These are phyloP conservation scores for Beris morrisii DNA, from an alignment of 2,888 invertebrate species.

Conservation along the genomic window DNA sequence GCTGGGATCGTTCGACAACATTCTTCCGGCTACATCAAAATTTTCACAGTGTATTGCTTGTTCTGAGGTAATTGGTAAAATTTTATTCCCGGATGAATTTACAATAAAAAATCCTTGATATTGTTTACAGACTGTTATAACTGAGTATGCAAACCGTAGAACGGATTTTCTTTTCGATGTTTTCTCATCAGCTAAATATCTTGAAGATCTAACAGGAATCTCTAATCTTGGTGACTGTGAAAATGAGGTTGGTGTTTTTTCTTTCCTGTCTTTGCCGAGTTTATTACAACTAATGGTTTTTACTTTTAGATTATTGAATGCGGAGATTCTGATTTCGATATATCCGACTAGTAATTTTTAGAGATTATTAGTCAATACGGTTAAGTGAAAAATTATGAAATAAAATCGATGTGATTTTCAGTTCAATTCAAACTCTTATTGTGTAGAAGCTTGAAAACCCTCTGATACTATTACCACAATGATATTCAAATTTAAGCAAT, in stretches of 20 bases:
- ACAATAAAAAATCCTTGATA: slow-evolving; percentile 18
- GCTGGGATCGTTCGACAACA: slow-evolving; percentile 77
- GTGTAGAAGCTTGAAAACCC: too few species aligned
- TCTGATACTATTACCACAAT: too few species aligned
- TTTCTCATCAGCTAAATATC: slow-evolving; percentile 76
- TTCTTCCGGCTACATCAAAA: slow-evolving; percentile 80
- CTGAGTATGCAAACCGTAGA: slow-evolving; percentile 60
- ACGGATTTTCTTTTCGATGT: slow-evolving; percentile 76
- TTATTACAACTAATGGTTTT: slow-evolving; percentile 11
- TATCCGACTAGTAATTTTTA: background rate
- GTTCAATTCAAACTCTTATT: too few species aligned
- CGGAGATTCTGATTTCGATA: slow-evolving; percentile 47
- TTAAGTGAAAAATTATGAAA: too few species aligned
- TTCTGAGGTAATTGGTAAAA: slow-evolving; percentile 59
- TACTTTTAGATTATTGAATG: slow-evolving; percentile 52
- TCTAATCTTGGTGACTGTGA: slow-evolving; percentile 64
- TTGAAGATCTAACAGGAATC: slow-evolving; percentile 86
- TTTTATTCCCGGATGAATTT: background rate
- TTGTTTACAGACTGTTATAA: slow-evolving; percentile 52
- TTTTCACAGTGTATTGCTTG: slow-evolving; percentile 94
- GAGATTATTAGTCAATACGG: too few species aligned
- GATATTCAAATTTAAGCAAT: too few species aligned
- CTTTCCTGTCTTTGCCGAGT: too few species aligned
- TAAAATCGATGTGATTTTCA: too few species aligned
- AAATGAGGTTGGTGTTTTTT: slow-evolving; percentile 57